Evolutionary conservation across 1,140 invertebrate genomes (phyloP).

Genomic region (Hyles vespertilio): DNA sequence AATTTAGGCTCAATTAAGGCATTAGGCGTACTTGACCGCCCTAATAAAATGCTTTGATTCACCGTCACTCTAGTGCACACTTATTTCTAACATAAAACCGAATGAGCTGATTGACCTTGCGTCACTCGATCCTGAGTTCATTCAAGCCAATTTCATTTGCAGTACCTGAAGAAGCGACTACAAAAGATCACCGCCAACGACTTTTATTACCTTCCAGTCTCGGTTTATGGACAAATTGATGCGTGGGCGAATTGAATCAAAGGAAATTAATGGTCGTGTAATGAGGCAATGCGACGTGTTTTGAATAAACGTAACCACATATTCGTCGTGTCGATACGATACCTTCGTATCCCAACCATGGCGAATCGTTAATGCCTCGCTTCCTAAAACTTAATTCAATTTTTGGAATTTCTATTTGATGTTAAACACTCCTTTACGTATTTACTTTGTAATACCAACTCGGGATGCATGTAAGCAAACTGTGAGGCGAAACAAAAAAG

Average conservation of each 20-base stretch:
- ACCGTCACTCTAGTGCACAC: slow-evolving; percentile 6
- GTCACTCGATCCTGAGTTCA: not conserved
- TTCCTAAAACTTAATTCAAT: slow-evolving; percentile 8
- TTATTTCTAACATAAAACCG: slow-evolving; percentile 18
- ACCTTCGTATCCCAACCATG: not conserved
- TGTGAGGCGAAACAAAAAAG: slow-evolving; percentile 35
- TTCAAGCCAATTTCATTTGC: slow-evolving; percentile 13
- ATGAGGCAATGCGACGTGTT: slow-evolving; percentile 13
- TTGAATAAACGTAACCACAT: slow-evolving; percentile 7
- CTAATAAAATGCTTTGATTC: slow-evolving; percentile 6
- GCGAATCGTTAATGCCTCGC: slow-evolving; percentile 9
- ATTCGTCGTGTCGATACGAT: not conserved
- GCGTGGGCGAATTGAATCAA: slow-evolving; percentile 16
- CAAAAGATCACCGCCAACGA: slow-evolving; percentile 19
- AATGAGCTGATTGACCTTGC: slow-evolving; percentile 16
- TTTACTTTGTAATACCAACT: slow-evolving; percentile 11
- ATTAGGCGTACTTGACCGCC: slow-evolving; percentile 1
- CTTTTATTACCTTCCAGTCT: slow-evolving; percentile 17
- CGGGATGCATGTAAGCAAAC: slow-evolving; percentile 17
- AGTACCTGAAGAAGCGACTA: slow-evolving; percentile 11
- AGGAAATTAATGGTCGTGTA: slow-evolving; percentile 23
- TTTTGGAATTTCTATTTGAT: not conserved
- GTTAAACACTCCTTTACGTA: not conserved
- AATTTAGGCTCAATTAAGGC: slow-evolving; percentile 1
- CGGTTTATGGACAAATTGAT: slow-evolving; percentile 24